Evolutionary conservation across 1,140 invertebrate species (phyloP).

Genomic region (Magallana ariakensis): DNA sequence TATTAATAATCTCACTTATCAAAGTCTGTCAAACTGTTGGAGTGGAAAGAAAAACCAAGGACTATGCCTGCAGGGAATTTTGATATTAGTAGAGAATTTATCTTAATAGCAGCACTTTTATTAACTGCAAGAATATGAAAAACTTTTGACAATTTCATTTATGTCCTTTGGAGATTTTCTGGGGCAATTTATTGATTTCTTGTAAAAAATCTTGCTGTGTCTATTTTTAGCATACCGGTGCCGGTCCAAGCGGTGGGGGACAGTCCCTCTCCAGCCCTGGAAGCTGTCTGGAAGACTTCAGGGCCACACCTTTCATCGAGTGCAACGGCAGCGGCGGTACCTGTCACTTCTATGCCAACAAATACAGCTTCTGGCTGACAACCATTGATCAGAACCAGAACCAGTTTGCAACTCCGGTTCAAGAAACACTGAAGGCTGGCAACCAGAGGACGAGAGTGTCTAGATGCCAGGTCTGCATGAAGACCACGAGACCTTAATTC

Average conservation of each 20-base stretch:
- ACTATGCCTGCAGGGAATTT: too few species aligned
- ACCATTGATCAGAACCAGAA: conserved; percentile 88
- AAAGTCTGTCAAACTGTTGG: not conserved
- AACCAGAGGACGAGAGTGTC: conserved; percentile 90
- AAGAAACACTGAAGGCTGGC: conserved; percentile 95
- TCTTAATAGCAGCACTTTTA: too few species aligned
- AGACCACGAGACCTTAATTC: conserved; percentile 5
- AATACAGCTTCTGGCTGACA: conserved; percentile 98
- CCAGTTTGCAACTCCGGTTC: conserved; percentile 90
- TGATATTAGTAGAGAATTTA: too few species aligned
- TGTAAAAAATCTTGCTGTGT: too few species aligned
- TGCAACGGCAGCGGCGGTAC: conserved; percentile 82
- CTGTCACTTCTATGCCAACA: conserved; percentile 81
- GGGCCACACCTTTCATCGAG: conserved; percentile 96
- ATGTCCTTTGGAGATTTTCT: too few species aligned
- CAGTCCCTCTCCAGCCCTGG: conserved; percentile 95
- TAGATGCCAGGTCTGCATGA: conserved; percentile 94
- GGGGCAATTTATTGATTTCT: too few species aligned
- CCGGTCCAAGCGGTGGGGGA: conserved; percentile 96
- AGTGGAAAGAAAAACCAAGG: not conserved
- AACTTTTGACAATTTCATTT: too few species aligned
- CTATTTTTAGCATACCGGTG: conserved; percentile 84
- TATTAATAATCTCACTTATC: not conserved
- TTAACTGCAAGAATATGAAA: too few species aligned
- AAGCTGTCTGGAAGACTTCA: conserved; percentile 97